Evolutionary conservation across 2,888 invertebrate species (phyloP), one percentile per base, ranked within the genome.

Genomic region (Pterostichus niger): DNA sequence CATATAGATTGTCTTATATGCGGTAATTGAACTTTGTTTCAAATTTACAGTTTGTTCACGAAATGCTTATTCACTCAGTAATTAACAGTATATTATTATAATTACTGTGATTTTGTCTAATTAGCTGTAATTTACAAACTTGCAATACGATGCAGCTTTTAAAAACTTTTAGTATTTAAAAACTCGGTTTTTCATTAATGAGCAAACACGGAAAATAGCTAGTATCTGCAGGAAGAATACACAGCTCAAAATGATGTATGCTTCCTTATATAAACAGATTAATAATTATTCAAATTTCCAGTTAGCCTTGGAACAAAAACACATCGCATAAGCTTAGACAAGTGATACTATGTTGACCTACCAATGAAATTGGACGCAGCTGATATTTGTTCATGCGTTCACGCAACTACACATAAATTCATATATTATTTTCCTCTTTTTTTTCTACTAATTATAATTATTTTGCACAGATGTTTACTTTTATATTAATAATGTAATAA

Each of bases 281-380:
- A 15, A 17, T 11, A 71, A 71, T 64, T 64, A 64, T 64, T 64
- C 35, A 35, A 64, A 64, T 71, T 71, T 71, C 17, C 11, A 44
- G 44, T 35, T 17, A 40, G 46, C 68, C 68, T 71, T 71, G 68
- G 15, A 71, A 11, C 11, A 35, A 64, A 64, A 52, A 52, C 5
- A 64, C 33, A 35, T 35, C 64, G 68, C 68, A 44, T 11, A 44
- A 71, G n/a, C 64, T 68, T 9, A 68, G 68, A 71, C 68, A 71
- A 71, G 68, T 71, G 68, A 71, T 44, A 40, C 44, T 44, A 10
- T 71, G 68, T 71, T 71, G 68, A 71, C 68, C 68, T 71, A 71
- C 68, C 68, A 44, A 44, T 40, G 40, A 9, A 40, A 35, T 71
- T 71, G 17, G 15, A 44, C 68, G 68, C 11, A 71, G 68, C 10